A percentile compares a stretch with the other conserved stretches of the same genome.
Evolutionary conservation across 2,113 vertebrate genomes (phyloP).

Genomic region (Acinonyx jubatus): DNA sequence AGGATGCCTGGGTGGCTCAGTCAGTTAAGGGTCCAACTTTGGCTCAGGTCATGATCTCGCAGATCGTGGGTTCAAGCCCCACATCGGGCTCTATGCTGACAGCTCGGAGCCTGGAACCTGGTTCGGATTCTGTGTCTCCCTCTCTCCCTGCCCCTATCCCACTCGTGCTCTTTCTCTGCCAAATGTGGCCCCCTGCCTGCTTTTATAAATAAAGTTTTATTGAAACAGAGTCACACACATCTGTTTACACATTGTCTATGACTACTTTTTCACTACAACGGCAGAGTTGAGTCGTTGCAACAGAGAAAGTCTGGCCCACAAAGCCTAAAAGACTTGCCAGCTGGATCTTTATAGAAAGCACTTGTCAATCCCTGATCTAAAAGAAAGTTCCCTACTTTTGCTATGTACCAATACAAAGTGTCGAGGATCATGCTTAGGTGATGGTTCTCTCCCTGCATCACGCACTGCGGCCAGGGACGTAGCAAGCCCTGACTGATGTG

Average conservation of each 20-base stretch:
- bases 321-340: neutral
- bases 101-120: too few relatives aligned
- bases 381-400: neutral
- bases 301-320: neutral
- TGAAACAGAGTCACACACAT: neutral
- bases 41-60: too few relatives aligned
- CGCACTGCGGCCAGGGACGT: neutral
- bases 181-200: neutral
- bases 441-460: neutral
- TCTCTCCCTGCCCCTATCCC: too few relatives aligned
- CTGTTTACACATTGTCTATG: neutral
- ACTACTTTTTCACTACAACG: neutral
- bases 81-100: too few relatives aligned
- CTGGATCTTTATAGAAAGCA: neutral
- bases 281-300: neutral
- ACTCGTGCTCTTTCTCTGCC: too few relatives aligned
- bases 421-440: too few relatives aligned
- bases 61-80: too few relatives aligned
- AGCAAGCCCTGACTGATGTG: neutral
- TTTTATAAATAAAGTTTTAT: conserved; percentile 13
- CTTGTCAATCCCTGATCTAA: neutral
- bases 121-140: too few relatives aligned
- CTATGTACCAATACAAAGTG: neutral
- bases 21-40: too few relatives aligned
- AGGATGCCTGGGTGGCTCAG: too few relatives aligned